Evolutionary conservation across 2,113 vertebrate genomes (phyloP).

Genomic region (Rallus limicola): DNA sequence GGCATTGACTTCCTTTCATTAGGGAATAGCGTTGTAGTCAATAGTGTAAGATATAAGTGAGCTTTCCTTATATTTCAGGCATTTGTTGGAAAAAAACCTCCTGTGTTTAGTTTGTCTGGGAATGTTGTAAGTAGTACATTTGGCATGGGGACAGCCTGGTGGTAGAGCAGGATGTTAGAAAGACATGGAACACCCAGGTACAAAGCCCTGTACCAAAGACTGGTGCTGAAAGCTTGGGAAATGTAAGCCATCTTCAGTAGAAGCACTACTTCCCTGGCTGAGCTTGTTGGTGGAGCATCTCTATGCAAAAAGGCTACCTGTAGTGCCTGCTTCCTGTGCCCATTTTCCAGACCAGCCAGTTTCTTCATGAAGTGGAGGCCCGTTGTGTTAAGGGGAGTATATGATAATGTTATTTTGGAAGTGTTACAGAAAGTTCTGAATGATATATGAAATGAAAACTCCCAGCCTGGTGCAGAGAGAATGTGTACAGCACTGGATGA

Average conservation of each 20-base stretch:
- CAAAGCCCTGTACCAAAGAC: neutral
- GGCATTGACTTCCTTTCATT: neutral
- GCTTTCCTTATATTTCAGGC: neutral
- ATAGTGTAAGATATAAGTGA: neutral
- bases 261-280: neutral
- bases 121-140: neutral
- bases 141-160: neutral
- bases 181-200: neutral
- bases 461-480: slow-evolving; percentile 4
- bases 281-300: neutral
- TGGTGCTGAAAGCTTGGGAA: neutral
- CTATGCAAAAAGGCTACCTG: neutral
- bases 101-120: neutral
- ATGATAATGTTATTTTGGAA: slow-evolving; percentile 52
- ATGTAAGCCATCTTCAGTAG: neutral
- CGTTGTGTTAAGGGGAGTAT: neutral
- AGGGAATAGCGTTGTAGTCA: neutral
- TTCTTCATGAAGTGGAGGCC: neutral
- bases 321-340: neutral
- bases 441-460: slow-evolving; percentile 47
- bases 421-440: slow-evolving; percentile 37
- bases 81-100: neutral
- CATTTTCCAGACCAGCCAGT: neutral
- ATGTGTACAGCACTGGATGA: neutral
- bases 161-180: neutral